phyloP scores from a whole-genome alignment of 2,888 invertebrate species.

The Leptura quadrifasciata region DNA sequence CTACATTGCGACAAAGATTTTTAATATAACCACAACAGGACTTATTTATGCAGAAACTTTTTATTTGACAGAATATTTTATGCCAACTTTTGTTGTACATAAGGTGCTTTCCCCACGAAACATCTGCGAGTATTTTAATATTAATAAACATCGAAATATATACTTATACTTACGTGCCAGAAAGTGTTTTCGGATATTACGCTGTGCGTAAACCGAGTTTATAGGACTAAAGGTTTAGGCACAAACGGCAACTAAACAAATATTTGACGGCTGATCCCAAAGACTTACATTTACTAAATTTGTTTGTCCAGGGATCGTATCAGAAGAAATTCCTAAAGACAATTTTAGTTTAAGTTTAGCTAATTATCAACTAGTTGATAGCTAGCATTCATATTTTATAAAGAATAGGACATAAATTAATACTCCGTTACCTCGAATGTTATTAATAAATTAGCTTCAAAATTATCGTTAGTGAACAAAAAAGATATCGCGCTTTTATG shows the following conservation, averaged over 20 bases:
- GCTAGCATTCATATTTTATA: too few relatives aligned
- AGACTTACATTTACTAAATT: not conserved
- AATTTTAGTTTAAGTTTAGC: not conserved
- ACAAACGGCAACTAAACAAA: not conserved
- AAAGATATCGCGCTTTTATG: too few relatives aligned
- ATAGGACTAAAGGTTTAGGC: not conserved
- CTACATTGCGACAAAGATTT: conserved; percentile 55
- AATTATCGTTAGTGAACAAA: too few relatives aligned
- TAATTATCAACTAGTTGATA: too few relatives aligned
- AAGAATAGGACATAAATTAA: too few relatives aligned
- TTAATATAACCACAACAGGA: conserved; percentile 56
- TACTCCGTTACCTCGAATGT: too few relatives aligned
- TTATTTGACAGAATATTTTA: conserved; percentile 37
- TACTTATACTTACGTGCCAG: not conserved
- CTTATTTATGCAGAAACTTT: conserved; percentile 52
- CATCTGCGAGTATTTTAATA: conserved; percentile 16
- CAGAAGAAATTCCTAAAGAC: not conserved
- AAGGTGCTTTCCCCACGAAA: conserved; percentile 23
- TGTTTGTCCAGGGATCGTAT: not conserved
- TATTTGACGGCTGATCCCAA: not conserved
- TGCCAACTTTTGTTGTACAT: conserved; percentile 9
- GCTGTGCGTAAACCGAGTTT: not conserved
- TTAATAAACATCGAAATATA: not conserved
- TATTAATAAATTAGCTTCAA: too few relatives aligned
- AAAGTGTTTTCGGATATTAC: conserved; percentile 4